phyloP scores from a whole-genome alignment of 1,140 invertebrate genomes.

The Ditylenchus dipsaci region DNA sequence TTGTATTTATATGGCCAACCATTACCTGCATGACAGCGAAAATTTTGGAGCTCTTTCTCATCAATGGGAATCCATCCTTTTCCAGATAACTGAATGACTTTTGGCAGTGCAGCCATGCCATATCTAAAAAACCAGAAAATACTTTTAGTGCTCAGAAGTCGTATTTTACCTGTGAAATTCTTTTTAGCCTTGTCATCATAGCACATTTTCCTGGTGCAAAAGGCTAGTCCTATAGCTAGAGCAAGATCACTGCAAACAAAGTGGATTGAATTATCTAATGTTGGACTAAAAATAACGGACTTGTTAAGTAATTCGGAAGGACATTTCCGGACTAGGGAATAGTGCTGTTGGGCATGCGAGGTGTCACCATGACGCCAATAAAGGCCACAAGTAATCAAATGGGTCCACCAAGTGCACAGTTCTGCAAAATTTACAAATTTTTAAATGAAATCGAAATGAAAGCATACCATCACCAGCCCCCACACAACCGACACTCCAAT shows the following conservation, averaged over 20 bases:
- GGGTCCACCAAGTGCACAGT: constrained; percentile 57
- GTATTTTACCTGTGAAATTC: constrained; percentile 40
- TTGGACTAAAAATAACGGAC: constrained; percentile 16
- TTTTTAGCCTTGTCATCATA: constrained; percentile 46
- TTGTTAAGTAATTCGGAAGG: constrained; percentile 43
- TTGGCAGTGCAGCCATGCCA: constrained; percentile 1
- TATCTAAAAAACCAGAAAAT: too few species aligned
- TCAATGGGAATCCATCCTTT: background rate
- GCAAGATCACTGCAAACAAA: constrained; percentile 46
- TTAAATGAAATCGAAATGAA: too few species aligned
- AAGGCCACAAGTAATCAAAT: constrained; percentile 52
- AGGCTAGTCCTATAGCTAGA: constrained; percentile 50
- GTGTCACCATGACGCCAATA: constrained; percentile 51
- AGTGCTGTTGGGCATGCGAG: constrained; percentile 48
- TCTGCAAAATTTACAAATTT: background rate
- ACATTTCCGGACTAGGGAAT: constrained; percentile 52
- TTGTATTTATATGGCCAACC: background rate
- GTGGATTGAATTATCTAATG: background rate
- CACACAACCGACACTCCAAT: constrained; percentile 19
- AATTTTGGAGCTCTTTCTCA: background rate
- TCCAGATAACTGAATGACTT: constrained; percentile 3
- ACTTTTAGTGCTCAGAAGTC: constrained; percentile 6
- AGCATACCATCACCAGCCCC: constrained; percentile 42
- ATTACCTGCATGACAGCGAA: constrained; percentile 1
- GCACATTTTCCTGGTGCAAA: constrained; percentile 53